Percentiles rank a stretch among this genome's conserved stretches.
Conservation (phyloP, 2,113 vertebrate genomes). For the Hyperoodon ampullatus region DNA sequence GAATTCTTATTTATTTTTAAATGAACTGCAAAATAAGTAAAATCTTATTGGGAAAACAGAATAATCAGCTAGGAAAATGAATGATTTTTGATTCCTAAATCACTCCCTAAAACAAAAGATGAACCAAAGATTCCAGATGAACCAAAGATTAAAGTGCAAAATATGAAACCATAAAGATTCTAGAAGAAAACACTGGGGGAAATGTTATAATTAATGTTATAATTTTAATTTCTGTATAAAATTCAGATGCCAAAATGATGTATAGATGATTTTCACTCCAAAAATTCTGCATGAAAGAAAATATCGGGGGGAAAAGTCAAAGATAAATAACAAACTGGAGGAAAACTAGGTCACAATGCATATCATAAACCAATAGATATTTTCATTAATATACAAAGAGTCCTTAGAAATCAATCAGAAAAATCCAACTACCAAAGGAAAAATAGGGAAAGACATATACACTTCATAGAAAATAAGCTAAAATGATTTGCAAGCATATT, state of each 20-base stretch:
- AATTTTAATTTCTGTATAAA: neutral
- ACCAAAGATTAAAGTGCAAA: conserved; percentile 13
- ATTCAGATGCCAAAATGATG: conserved; percentile 15
- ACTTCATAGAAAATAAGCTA: conserved; percentile 25
- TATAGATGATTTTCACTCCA: neutral
- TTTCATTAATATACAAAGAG: conserved; percentile 46
- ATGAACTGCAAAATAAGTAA: conserved; percentile 22
- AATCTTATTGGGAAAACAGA: conserved; percentile 11
- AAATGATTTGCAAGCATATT: neutral
- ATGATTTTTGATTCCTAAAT: conserved; percentile 27
- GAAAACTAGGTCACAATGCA: conserved; percentile 1
- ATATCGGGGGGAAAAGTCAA: neutral
- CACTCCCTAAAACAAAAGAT: neutral
- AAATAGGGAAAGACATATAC: neutral
- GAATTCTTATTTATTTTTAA: neutral
- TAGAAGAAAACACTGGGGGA: neutral
- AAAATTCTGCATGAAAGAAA: conserved; percentile 46
- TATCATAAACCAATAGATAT: neutral
- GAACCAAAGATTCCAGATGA: neutral
- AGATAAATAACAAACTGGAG: conserved; percentile 27
- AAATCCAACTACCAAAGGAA: conserved; percentile 16
- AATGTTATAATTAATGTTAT: neutral
- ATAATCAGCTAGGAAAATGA: conserved; percentile 9
- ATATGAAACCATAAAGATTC: neutral
- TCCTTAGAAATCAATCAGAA: conserved; percentile 50